These are phyloP conservation scores for Cyclophora albipunctata DNA, from an alignment of 2,888 invertebrate species.

Conservation along the genomic window DNA sequence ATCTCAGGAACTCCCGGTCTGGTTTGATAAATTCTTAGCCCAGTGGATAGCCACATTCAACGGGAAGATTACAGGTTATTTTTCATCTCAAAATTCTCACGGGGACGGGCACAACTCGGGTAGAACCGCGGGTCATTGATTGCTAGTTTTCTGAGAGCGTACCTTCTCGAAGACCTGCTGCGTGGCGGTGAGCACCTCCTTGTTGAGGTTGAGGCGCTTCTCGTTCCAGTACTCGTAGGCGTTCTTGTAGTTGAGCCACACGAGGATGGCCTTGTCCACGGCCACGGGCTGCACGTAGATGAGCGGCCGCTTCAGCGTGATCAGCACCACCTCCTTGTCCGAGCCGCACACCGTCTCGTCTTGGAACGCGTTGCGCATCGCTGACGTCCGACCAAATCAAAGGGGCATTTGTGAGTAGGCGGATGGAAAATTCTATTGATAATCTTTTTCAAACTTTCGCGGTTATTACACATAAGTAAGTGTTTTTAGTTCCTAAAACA, in stretches of 20 bases:
- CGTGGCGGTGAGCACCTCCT: slow-evolving; percentile 87
- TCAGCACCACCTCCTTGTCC: slow-evolving; percentile 91
- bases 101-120: no score
- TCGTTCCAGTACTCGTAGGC: slow-evolving; percentile 99
- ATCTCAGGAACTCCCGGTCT: no score
- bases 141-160: no score
- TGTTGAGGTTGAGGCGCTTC: slow-evolving; percentile 92
- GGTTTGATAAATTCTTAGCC: no score
- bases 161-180: slow-evolving; percentile 78
- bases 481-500: no score
- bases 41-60: no score
- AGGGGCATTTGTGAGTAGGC: no score
- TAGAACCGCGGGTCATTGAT: no score
- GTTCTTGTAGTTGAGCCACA: slow-evolving; percentile 99
- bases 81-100: no score
- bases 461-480: neutral
- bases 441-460: no score
- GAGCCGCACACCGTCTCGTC: slow-evolving; percentile 91
- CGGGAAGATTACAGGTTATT: no score
- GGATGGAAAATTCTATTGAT: no score
- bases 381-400: slow-evolving; percentile 29
- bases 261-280: slow-evolving; percentile 97
- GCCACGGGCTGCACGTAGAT: slow-evolving; percentile 98
- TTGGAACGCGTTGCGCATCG: slow-evolving; percentile 86
- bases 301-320: slow-evolving; percentile 93